A percentile compares a stretch with the other conserved stretches of the same genome.
Conservation (phyloP, 1,140 invertebrate species). For the Drosophila lacertosa region DNA sequence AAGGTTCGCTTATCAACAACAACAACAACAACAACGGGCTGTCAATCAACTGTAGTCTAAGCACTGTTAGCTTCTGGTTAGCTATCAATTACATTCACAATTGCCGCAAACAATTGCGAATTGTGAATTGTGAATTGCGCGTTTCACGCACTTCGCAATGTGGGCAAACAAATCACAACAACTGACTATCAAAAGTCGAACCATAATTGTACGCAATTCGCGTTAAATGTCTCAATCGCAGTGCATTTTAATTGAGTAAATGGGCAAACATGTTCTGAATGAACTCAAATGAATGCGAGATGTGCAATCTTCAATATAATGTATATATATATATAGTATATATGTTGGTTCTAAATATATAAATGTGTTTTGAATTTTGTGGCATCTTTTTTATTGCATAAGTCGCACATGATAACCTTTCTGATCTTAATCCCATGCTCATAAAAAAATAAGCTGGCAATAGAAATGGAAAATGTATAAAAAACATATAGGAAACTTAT, state of each 20-base stretch:
- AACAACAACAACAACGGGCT: not conserved
- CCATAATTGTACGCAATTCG: slow-evolving; percentile 38
- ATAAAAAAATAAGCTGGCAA: slow-evolving; percentile 9
- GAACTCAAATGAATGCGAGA: slow-evolving; percentile 9
- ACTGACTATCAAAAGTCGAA: slow-evolving; percentile 56
- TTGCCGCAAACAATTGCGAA: slow-evolving; percentile 15
- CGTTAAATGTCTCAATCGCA: slow-evolving; percentile 35
- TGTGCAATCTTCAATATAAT: not conserved
- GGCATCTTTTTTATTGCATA: slow-evolving; percentile 30
- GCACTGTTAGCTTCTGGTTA: slow-evolving; percentile 2
- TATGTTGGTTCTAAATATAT: slow-evolving; percentile 9
- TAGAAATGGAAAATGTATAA: not conserved
- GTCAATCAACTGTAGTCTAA: not conserved
- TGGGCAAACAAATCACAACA: slow-evolving; percentile 67
- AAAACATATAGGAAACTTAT: not conserved
- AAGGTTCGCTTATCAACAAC: slow-evolving; percentile 19
- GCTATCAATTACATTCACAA: slow-evolving; percentile 46
- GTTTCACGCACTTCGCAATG: slow-evolving; percentile 58
- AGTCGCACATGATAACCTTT: slow-evolving; percentile 41
- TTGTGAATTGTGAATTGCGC: slow-evolving; percentile 55
- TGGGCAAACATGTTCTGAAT: slow-evolving; percentile 13
- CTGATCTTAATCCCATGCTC: slow-evolving; percentile 34
- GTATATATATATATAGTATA: not conserved
- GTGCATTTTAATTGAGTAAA: slow-evolving; percentile 35
- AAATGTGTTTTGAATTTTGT: slow-evolving; percentile 5